Evolutionary conservation across 2,113 vertebrate species (phyloP).

Genomic region (Actenoides hombroni): DNA sequence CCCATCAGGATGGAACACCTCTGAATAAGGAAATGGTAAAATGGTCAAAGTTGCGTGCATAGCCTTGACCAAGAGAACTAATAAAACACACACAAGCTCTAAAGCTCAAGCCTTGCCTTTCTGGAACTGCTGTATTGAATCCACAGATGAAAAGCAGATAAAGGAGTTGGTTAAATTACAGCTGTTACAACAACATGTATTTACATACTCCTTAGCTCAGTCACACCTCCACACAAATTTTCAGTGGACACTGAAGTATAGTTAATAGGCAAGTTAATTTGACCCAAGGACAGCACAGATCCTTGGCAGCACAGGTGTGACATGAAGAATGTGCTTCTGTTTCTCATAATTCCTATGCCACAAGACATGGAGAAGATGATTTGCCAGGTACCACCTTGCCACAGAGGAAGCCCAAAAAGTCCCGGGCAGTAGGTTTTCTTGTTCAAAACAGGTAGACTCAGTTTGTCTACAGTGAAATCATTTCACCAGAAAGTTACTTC

Average conservation of each 20-base stretch:
- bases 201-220: not conserved
- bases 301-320: not conserved
- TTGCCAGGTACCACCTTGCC: not conserved
- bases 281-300: not conserved
- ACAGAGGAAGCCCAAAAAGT: not conserved
- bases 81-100: not conserved
- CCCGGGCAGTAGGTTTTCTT: not conserved
- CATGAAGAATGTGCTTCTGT: not conserved
- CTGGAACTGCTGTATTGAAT: not conserved
- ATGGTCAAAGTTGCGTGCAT: rapidly evolving
- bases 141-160: not conserved
- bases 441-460: not conserved
- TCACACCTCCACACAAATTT: not conserved
- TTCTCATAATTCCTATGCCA: not conserved
- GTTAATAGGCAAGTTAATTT: not conserved
- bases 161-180: not conserved
- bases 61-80: not conserved
- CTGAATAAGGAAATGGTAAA: not conserved
- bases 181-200: not conserved
- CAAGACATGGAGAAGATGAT: not conserved
- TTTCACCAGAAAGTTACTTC: not conserved
- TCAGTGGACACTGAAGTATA: not conserved
- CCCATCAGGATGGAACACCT: not conserved
- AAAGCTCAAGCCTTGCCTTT: not conserved
- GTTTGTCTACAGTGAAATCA: not conserved